phyloP scores from a whole-genome alignment of 2,113 vertebrate genomes.

The Plectropomus leopardus region DNA sequence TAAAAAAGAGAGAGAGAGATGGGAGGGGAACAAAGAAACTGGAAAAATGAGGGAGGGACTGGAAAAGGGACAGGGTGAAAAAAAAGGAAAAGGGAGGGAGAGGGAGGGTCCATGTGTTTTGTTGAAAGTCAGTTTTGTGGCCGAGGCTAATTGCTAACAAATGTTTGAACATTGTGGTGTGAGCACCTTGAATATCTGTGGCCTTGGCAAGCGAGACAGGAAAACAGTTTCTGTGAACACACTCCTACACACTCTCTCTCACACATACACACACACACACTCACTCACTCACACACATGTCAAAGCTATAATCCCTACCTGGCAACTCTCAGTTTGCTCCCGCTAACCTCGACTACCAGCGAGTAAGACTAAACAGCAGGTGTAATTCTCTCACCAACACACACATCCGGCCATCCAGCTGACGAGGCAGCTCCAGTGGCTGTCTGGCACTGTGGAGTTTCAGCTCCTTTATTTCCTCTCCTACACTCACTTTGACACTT shows the following conservation, averaged over 20 bases:
- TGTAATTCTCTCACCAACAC: conserved; percentile 47
- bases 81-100: conserved; percentile 43
- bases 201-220: conserved; percentile 50
- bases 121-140: conserved; percentile 71
- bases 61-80: conserved; percentile 56
- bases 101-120: conserved; percentile 66
- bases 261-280: conserved; percentile 21
- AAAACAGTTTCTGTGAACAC: conserved; percentile 55
- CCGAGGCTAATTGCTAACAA: conserved; percentile 86
- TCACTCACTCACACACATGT: conserved; percentile 43
- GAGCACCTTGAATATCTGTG: conserved; percentile 77
- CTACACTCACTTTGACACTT: conserved; percentile 13
- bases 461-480: conserved; percentile 22
- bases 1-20: conserved; percentile 36
- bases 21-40: conserved; percentile 66
- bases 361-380: conserved; percentile 64
- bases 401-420: conserved; percentile 53
- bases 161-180: conserved; percentile 77
- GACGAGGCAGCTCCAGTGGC: conserved; percentile 44
- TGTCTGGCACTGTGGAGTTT: conserved; percentile 17
- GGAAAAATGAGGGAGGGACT: conserved; percentile 72
- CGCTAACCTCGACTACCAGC: conserved; percentile 21
- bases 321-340: conserved; percentile 42
- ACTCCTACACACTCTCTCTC: conserved; percentile 28
- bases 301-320: conserved; percentile 58